Percentiles rank a stretch among this genome's conserved stretches.
Evolutionary conservation across 2,888 invertebrate genomes (phyloP).

Genomic region (Melinopterus prodromus): DNA sequence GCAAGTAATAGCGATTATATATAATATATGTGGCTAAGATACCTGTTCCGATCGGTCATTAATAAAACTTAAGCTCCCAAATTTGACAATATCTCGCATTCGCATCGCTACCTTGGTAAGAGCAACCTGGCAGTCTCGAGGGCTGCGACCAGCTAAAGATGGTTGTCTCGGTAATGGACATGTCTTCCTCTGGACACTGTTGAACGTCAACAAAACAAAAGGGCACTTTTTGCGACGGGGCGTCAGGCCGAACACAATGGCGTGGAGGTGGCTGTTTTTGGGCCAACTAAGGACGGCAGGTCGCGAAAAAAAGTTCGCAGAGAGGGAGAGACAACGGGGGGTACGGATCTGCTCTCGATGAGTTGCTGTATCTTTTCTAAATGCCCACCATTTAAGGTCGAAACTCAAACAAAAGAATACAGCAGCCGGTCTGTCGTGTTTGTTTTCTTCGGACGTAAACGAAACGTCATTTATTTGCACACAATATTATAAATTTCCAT

Average conservation of each 20-base stretch:
- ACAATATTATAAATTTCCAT: no score
- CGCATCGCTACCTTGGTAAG: slow-evolving; percentile 6
- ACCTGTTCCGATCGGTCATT: slow-evolving; percentile 26
- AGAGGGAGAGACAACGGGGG: not conserved
- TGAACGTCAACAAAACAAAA: slow-evolving; percentile 18
- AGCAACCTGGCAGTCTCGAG: slow-evolving; percentile 13
- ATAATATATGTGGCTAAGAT: slow-evolving; percentile 23
- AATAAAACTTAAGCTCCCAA: slow-evolving; percentile 25
- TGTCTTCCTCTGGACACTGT: slow-evolving; percentile 9
- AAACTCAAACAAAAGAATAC: not conserved
- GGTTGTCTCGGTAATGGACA: slow-evolving; percentile 24
- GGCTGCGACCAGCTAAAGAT: slow-evolving; percentile 17
- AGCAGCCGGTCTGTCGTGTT: not conserved
- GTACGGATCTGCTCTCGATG: not conserved
- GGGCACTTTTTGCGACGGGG: slow-evolving; percentile 17
- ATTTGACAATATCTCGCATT: slow-evolving; percentile 23
- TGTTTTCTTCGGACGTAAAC: not conserved
- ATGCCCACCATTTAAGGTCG: not conserved
- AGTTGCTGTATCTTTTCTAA: not conserved
- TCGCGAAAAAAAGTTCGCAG: not conserved
- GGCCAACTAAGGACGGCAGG: not conserved
- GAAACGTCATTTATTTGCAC: not conserved
- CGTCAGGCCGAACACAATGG: slow-evolving; percentile 10
- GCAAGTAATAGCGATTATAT: slow-evolving; percentile 22
- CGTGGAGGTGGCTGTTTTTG: slow-evolving; percentile 16